Evolutionary conservation across 2,888 invertebrate genomes (phyloP).

Genomic region (Adelognathus sp.): DNA sequence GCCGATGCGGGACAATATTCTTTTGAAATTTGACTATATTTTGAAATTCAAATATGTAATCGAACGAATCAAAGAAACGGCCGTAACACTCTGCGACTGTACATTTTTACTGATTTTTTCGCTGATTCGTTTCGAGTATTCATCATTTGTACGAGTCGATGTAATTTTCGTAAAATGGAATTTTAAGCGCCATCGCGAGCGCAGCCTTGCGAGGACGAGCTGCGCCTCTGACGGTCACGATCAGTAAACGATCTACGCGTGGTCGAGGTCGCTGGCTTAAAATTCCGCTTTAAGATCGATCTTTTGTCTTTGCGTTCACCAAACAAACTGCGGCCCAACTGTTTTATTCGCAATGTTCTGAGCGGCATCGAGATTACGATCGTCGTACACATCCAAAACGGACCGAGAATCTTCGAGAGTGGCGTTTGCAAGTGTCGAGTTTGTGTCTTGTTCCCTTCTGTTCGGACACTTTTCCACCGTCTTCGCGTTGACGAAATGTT

Average conservation of each 20-base stretch:
- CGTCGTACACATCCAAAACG: background rate
- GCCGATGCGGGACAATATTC: too few relatives aligned
- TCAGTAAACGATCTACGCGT: background rate
- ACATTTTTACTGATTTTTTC: background rate
- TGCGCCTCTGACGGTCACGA: background rate
- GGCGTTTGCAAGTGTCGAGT: background rate
- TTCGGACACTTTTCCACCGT: background rate
- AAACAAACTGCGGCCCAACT: background rate
- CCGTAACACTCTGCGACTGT: background rate
- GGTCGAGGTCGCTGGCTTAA: background rate
- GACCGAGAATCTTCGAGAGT: background rate
- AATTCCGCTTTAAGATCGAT: background rate
- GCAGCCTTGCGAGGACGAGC: background rate
- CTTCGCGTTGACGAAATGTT: background rate
- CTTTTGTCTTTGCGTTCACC: background rate
- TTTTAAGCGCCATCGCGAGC: background rate
- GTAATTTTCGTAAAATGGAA: background rate
- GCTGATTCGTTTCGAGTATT: too few relatives aligned
- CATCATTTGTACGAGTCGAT: background rate
- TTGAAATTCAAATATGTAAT: background rate
- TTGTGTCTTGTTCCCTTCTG: background rate
- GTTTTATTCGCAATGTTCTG: background rate
- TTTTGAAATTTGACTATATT: background rate
- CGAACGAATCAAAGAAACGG: background rate
- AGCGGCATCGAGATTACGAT: background rate